phyloP scores from a whole-genome alignment of 2,797 vertebrate species.

The Glossophaga mutica region DNA sequence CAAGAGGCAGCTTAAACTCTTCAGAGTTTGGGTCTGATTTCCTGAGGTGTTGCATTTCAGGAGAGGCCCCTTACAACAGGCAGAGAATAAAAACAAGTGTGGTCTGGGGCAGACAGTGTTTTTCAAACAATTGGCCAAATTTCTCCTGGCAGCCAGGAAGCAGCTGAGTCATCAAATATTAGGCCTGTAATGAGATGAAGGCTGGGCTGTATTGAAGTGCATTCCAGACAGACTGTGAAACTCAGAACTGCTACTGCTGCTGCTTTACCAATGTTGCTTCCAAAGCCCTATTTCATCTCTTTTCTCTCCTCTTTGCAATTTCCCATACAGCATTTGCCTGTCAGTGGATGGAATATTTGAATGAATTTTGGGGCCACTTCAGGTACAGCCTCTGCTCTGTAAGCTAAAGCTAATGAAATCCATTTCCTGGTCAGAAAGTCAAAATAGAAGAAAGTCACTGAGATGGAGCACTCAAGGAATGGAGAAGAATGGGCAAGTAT shows the following conservation, averaged over 20 bases:
- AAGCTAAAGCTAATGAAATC: conserved; percentile 24
- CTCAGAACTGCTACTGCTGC: conserved; percentile 48
- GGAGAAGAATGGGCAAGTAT: neutral
- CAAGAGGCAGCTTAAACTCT: conserved; percentile 15
- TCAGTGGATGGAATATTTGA: neutral
- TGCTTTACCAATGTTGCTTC: neutral
- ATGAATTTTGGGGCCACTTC: conserved; percentile 5
- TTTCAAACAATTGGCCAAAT: conserved; percentile 68
- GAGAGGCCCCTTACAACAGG: conserved; percentile 70
- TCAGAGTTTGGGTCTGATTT: conserved; percentile 63
- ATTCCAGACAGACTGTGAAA: conserved; percentile 62
- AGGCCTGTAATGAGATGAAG: conserved; percentile 48
- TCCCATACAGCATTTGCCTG: neutral
- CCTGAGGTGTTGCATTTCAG: conserved; percentile 69
- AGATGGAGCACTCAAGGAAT: neutral
- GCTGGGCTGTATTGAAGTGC: conserved; percentile 1
- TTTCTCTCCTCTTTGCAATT: neutral
- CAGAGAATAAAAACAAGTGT: conserved; percentile 65
- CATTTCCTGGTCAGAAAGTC: conserved; percentile 1
- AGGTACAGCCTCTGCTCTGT: neutral
- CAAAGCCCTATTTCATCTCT: conserved; percentile 40
- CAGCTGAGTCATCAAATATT: conserved; percentile 26
- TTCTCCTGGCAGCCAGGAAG: conserved; percentile 62
- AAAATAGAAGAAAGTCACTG: conserved; percentile 39
- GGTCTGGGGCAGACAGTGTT: conserved; percentile 68